Evolutionary conservation across 2,113 vertebrate species (phyloP).

Genomic region (Erinaceus europaeus): DNA sequence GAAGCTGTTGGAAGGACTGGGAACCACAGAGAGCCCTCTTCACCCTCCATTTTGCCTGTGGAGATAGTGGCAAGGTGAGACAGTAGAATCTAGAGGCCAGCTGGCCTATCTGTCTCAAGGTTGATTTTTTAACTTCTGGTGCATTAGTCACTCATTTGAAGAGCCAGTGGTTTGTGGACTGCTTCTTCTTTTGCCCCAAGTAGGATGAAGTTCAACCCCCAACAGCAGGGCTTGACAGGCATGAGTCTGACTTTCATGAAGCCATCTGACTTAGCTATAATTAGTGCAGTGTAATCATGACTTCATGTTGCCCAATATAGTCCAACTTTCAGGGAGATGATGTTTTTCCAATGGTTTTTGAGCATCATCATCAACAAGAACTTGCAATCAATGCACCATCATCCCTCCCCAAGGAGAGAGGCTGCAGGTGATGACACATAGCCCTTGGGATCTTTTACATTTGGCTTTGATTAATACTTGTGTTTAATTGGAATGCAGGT

Average conservation of each 20-base stretch:
- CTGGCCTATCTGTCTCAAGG: neutral
- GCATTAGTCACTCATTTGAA: neutral
- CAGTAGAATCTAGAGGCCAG: neutral
- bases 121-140: neutral
- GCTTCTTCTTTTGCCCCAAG: conserved; percentile 3
- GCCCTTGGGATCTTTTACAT: neutral
- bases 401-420: conserved; percentile 4
- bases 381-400: conserved; percentile 55
- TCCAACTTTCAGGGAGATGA: conserved; percentile 18
- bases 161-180: neutral
- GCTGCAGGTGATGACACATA: conserved; percentile 4
- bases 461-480: conserved; percentile 52
- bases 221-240: conserved; percentile 19
- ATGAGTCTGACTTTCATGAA: neutral
- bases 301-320: conserved; percentile 56
- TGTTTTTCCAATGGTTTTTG: conserved; percentile 42
- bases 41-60: conserved; percentile 52
- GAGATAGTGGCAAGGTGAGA: neutral
- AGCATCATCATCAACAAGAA: conserved; percentile 59
- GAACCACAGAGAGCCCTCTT: neutral
- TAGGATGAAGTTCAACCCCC: conserved; percentile 18
- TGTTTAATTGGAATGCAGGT: conserved; percentile 41
- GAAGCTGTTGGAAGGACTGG: neutral
- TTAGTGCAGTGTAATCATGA: conserved; percentile 58
- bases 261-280: conserved; percentile 69